phyloP scores from a whole-genome alignment of 2,888 invertebrate genomes.

The Drosophila kokeensis region DNA sequence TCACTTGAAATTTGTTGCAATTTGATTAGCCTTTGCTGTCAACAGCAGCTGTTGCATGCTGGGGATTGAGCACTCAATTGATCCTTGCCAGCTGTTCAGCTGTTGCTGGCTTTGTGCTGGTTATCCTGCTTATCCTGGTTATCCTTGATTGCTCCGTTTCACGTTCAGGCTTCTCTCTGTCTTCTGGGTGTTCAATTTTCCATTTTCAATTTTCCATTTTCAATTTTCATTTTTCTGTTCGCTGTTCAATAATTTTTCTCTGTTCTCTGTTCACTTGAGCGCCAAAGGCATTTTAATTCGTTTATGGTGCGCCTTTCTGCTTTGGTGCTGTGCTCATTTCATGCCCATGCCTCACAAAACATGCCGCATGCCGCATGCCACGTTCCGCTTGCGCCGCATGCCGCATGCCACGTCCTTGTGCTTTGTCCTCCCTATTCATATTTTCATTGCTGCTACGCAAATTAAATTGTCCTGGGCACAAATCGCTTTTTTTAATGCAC shows the following conservation, averaged over 20 bases:
- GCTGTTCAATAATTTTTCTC: slow-evolving; percentile 17
- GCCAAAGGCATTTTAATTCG: slow-evolving; percentile 74
- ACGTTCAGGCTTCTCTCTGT: neutral
- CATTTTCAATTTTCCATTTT: neutral
- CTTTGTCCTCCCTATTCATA: slow-evolving; percentile 4
- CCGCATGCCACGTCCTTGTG: neutral
- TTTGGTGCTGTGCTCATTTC: slow-evolving; percentile 21
- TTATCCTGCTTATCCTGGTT: neutral
- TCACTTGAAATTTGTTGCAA: neutral
- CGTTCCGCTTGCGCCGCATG: neutral
- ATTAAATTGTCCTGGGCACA: slow-evolving; percentile 66
- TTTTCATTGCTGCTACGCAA: slow-evolving; percentile 59
- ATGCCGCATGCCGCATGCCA: neutral
- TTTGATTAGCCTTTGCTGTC: neutral
- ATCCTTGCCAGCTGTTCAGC: slow-evolving; percentile 13
- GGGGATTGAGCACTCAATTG: slow-evolving; percentile 28
- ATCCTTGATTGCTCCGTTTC: neutral
- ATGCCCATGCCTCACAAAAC: slow-evolving; percentile 3
- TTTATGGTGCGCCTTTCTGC: slow-evolving; percentile 49
- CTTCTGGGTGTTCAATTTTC: neutral
- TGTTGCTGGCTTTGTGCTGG: slow-evolving; percentile 7
- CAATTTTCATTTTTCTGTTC: slow-evolving; percentile 4
- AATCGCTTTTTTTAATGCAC: slow-evolving; percentile 60
- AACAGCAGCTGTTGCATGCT: neutral
- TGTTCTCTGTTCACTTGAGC: slow-evolving; percentile 39